Evolutionary conservation across 2,888 invertebrate species (phyloP), one percentile per base, ranked within the genome.

Genomic region (Synanthedon tipuliformis): DNA sequence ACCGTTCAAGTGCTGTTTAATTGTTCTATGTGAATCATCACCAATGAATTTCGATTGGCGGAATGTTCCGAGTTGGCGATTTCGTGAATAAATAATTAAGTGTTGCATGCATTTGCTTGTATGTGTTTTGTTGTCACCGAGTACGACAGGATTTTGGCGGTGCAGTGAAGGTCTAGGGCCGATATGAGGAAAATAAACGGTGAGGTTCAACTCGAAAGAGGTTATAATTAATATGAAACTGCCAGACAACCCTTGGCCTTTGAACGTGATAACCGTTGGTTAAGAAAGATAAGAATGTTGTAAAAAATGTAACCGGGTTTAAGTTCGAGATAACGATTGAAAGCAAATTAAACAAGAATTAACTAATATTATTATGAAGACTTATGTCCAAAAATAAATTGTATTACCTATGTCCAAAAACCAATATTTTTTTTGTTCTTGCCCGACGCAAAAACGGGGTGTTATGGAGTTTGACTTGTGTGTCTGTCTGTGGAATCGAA

Each of bases 161-260:
- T 71, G 74, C 77, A 68, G 74, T 49, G 71, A 81, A 79, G 81
- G 79, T 79, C 78, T 81, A 76, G 78, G 74, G 69, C 75, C 76
- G 73, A 69, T 72, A 86, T 86, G 86, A 81, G 86, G 73, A 87
- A 87, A 84, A 85, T 85, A 79, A 86, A 87, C 69, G 86, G 86
- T 87, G 71, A 79, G 81, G 57, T 66, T 58, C 56, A 34, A 50
- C 16, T 18, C 16, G 13, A 34, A 45, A 48, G 12, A 27, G 18
- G 8, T 23, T 45, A 52, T 12, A 23, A 27, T 23, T 16, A 34
- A 34, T 34, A 13, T 27, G 23, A 16, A 40, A 13, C 45, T 45
- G 45, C 45, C 15, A 12, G 13, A 45, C 45, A 45, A 45, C 45
- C 12, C 45, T 45, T 45, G 45, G 45, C 45, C 45, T 45, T 45